Percentiles rank a stretch among this genome's conserved stretches.
phyloP scores from a whole-genome alignment of 2,113 vertebrate genomes.

The Oriolus oriolus region DNA sequence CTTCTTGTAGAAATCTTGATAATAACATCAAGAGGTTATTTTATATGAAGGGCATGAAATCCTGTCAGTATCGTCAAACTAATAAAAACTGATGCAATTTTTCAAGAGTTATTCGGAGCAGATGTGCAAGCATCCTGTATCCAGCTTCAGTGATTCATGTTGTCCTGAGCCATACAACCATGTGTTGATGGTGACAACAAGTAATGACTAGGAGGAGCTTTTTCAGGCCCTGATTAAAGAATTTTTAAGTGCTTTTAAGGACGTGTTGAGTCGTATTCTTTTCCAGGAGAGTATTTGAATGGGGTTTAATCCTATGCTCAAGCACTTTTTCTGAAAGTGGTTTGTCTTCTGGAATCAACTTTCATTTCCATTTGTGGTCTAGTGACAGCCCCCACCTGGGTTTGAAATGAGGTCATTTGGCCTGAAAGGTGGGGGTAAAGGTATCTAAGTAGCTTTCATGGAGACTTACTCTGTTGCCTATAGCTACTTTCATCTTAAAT shows the following conservation, averaged over 20 bases:
- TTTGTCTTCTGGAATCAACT: constrained; percentile 38
- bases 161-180: neutral
- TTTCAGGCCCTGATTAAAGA: constrained; percentile 1
- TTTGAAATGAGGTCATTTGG: constrained; percentile 47
- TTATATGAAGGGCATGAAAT: neutral
- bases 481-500: constrained; percentile 57
- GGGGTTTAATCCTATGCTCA: constrained; percentile 33
- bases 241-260: constrained; percentile 32
- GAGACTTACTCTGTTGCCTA: constrained; percentile 25
- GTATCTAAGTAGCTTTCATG: constrained; percentile 46
- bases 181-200: neutral
- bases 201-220: neutral
- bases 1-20: neutral
- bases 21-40: neutral
- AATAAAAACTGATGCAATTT: neutral
- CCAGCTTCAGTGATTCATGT: neutral
- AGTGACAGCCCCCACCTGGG: constrained; percentile 44
- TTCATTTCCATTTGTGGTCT: constrained; percentile 24
- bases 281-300: constrained; percentile 22
- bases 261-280: neutral
- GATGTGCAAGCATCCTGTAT: neutral
- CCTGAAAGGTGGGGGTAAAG: constrained; percentile 51
- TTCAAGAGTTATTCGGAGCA: neutral
- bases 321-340: constrained; percentile 38
- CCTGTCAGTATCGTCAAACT: neutral